Conservation (phyloP, 1,140 invertebrate genomes). For the Eueides isabella region DNA sequence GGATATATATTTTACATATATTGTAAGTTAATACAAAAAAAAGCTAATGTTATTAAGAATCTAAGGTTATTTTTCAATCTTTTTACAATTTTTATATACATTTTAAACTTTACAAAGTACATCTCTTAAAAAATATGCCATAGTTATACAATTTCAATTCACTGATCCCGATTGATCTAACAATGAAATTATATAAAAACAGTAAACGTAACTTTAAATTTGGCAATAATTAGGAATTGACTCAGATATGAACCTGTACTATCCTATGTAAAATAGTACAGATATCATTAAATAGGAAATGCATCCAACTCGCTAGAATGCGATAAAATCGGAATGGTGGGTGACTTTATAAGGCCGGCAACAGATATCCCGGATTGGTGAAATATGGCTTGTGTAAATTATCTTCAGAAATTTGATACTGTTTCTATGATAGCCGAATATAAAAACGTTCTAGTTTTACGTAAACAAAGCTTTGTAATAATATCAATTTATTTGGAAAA, state of each 20-base stretch:
- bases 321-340: slow-evolving; percentile 7
- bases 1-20: too few relatives aligned
- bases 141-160: too few relatives aligned
- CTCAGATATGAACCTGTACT: not conserved
- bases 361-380: slow-evolving; percentile 5
- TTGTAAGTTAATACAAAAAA: too few relatives aligned
- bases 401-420: slow-evolving; percentile 9
- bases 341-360: not conserved
- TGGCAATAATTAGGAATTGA: not conserved
- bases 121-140: too few relatives aligned
- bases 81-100: too few relatives aligned
- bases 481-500: not conserved
- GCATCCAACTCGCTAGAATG: not conserved
- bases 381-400: slow-evolving; percentile 11
- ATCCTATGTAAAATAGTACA: not conserved
- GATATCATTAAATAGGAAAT: not conserved
- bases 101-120: too few relatives aligned
- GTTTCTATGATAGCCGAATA: slow-evolving; percentile 1
- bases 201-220: not conserved
- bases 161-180: too few relatives aligned
- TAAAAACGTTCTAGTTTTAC: not conserved
- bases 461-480: not conserved
- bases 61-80: too few relatives aligned
- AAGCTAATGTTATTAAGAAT: too few relatives aligned
- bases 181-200: too few relatives aligned